phyloP scores from a whole-genome alignment of 2,113 vertebrate genomes.

The Tragelaphus strepsiceros region DNA sequence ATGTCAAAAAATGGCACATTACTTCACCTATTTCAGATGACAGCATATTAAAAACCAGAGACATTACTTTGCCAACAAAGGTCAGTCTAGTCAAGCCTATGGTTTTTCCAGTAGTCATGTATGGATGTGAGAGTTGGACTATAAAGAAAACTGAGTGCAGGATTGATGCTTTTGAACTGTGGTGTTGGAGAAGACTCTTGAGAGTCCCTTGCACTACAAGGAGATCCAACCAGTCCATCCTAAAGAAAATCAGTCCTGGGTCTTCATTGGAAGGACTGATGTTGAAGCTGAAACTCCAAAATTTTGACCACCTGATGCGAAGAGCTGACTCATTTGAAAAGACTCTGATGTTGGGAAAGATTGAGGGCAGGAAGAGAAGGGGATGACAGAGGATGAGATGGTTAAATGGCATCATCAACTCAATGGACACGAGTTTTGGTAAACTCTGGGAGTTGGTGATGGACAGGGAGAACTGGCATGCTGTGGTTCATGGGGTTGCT shows the following conservation, averaged over 20 bases:
- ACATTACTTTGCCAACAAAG: neutral
- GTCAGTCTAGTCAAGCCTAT: neutral
- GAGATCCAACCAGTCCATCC: neutral
- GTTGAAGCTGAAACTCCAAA: neutral
- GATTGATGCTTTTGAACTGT: neutral
- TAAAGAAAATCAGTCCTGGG: neutral
- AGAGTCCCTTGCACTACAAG: neutral
- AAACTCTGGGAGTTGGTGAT: neutral
- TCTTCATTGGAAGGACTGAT: neutral
- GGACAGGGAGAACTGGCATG: neutral
- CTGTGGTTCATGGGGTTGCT: neutral
- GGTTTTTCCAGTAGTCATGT: neutral
- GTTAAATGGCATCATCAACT: neutral
- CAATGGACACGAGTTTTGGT: neutral
- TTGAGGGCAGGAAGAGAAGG: neutral
- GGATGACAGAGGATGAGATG: neutral
- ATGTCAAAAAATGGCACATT: neutral
- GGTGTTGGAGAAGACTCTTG: neutral
- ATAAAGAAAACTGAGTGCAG: neutral
- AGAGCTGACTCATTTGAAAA: neutral
- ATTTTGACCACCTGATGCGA: fast-evolving
- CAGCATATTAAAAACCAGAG: neutral
- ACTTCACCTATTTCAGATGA: neutral
- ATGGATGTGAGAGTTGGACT: neutral
- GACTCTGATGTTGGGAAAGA: neutral